Evolutionary conservation across 2,888 invertebrate genomes (phyloP), one percentile per base, ranked within the genome.

Genomic region (Plebejus argus): DNA sequence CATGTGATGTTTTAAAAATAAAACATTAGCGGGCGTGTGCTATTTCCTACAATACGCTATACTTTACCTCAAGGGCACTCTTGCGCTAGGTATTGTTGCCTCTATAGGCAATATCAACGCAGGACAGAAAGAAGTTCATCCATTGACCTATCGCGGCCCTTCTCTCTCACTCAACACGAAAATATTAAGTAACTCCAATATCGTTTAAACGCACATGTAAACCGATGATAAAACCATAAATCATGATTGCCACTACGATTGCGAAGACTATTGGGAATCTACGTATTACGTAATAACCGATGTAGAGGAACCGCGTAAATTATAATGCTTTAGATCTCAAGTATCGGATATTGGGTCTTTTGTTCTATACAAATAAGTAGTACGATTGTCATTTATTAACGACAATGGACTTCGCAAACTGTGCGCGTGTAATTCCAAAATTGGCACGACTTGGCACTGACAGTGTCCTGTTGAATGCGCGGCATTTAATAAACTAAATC

Each of bases 1-100:
- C 39, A 45, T 49, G 72, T 45, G 72, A 72, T 23, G 72, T 49
- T 39, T 45, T 72, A 49, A 72, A 72, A 72, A 72, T 71, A 71
- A n/a, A 71, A 35, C 39, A 72, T 45, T n/a, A 20, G 23, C 45
- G 72, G 12, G 18, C 72, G 72, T 23, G 72, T 15, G 72, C 45
- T 72, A 72, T 72, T 45, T 72, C 45, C 72, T 72, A 45, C 72
- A 72, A 45, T 12, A 23, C 35, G 20, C 10, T 70, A 71, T 45
- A 39, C 35, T 35, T 33, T 71, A 71, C 45, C 45, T 20, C 72
- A 72, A 72, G 72, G 72, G 12, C 72, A 23, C 39, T 39, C 35
- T 20, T 61, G 72, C 35, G 45, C 72, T 72, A 71, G 45, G 35
- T 61, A n/a, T 58, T 20, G 58, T 20, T 56, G n/a, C 20, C 70